phyloP scores from a whole-genome alignment of 2,888 invertebrate species.

The Miltochrista miniata region DNA sequence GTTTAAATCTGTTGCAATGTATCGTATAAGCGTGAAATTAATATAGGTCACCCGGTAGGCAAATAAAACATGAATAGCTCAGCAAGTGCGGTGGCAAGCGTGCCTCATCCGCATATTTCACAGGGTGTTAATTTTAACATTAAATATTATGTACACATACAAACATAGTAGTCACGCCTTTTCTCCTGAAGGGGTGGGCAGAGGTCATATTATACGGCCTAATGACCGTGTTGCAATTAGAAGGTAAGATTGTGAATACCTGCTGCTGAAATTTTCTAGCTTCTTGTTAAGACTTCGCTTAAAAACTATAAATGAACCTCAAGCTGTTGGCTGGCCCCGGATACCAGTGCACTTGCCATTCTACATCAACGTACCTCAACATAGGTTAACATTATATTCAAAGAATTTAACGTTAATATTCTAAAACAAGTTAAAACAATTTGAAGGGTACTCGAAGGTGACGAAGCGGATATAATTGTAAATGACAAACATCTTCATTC shows the following conservation, averaged over 20 bases:
- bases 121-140: constrained; percentile 37
- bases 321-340: too few species aligned
- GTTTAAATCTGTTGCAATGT: constrained; percentile 44
- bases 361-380: constrained; percentile 13
- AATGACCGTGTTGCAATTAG: too few species aligned
- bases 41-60: constrained; percentile 60
- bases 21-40: constrained; percentile 48
- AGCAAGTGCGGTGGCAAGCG: constrained; percentile 36
- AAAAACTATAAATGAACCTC: too few species aligned
- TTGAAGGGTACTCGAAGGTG: constrained; percentile 60
- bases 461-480: constrained; percentile 39
- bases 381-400: not conserved
- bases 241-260: too few species aligned
- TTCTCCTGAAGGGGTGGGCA: too few species aligned
- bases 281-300: too few species aligned
- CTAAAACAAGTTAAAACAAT: constrained; percentile 34
- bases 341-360: too few species aligned
- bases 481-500: constrained; percentile 33
- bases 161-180: too few species aligned
- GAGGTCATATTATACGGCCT: too few species aligned
- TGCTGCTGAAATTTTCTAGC: too few species aligned
- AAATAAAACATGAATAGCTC: constrained; percentile 45
- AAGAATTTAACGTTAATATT: constrained; percentile 18
- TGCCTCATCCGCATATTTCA: constrained; percentile 44
- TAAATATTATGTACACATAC: constrained; percentile 26